These are phyloP conservation scores for Caenorhabditis sp. DNA, from an alignment of 2,888 invertebrate species.

Conservation along the genomic window DNA sequence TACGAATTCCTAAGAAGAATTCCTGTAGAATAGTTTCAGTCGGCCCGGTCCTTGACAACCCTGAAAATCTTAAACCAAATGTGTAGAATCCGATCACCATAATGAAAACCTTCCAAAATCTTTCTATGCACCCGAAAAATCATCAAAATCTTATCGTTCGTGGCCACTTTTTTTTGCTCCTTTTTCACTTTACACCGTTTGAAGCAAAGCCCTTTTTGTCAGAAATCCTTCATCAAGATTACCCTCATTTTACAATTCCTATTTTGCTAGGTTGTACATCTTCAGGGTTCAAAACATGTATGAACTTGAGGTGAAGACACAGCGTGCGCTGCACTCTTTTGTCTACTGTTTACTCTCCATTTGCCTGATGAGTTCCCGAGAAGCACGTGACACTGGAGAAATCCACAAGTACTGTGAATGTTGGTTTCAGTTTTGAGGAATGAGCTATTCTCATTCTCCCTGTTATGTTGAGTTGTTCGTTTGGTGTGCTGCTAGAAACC, in stretches of 20 bases:
- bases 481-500: slow-evolving; percentile 11
- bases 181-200: too few relatives aligned
- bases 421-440: neutral
- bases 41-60: too few relatives aligned
- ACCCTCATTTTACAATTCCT: neutral
- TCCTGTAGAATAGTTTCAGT: too few relatives aligned
- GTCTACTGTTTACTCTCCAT: slow-evolving; percentile 56
- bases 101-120: too few relatives aligned
- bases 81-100: too few relatives aligned
- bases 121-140: too few relatives aligned
- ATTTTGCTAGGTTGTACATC: neutral
- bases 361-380: slow-evolving; percentile 46
- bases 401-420: neutral
- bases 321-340: slow-evolving; percentile 29
- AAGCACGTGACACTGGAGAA: slow-evolving; percentile 46
- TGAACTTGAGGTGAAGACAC: slow-evolving; percentile 38
- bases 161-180: too few relatives aligned
- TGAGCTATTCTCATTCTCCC: neutral
- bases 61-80: too few relatives aligned
- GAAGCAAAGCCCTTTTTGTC: too few relatives aligned
- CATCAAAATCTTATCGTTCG: too few relatives aligned
- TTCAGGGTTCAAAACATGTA: slow-evolving; percentile 4
- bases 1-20: too few relatives aligned
- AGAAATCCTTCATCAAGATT: too few relatives aligned
- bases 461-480: neutral